phyloP scores from a whole-genome alignment of 23 tunicate genomes.

The Oikopleura albicans region DNA sequence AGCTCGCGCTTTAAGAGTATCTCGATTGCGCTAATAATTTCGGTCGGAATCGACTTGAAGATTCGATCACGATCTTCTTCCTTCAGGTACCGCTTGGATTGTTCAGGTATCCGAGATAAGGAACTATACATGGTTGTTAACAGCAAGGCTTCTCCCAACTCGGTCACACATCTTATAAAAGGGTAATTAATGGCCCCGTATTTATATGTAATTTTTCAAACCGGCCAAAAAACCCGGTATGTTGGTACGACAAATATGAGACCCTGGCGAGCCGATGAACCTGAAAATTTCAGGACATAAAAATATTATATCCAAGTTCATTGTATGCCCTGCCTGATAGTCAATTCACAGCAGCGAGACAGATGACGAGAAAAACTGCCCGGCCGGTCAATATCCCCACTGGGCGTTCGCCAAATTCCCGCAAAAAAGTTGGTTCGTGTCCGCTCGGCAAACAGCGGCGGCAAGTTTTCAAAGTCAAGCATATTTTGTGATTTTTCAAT shows the following conservation, averaged over 20 bases:
- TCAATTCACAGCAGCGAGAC: neutral
- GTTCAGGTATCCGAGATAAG: neutral
- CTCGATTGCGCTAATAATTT: neutral
- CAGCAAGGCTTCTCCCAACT: neutral
- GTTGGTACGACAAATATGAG: too few species aligned
- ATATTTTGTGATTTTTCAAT: neutral
- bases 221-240: neutral
- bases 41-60: neutral
- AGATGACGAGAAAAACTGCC: neutral
- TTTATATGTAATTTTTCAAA: neutral
- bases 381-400: slow-evolving; percentile 83
- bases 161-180: too few species aligned
- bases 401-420: slow-evolving; percentile 95
- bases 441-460: slow-evolving; percentile 57
- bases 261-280: neutral
- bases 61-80: neutral
- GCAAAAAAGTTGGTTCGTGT: slow-evolving; percentile 87
- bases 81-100: slow-evolving; percentile 6
- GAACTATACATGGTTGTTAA: neutral
- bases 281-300: neutral
- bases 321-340: neutral
- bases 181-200: too few species aligned
- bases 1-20: neutral
- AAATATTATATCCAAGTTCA: neutral
- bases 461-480: slow-evolving; percentile 10